Percentiles rank a stretch among this genome's conserved stretches.
These are phyloP conservation scores for Parapristionchus giblindavisi DNA, from an alignment of 2,888 invertebrate species.

Conservation along the genomic window DNA sequence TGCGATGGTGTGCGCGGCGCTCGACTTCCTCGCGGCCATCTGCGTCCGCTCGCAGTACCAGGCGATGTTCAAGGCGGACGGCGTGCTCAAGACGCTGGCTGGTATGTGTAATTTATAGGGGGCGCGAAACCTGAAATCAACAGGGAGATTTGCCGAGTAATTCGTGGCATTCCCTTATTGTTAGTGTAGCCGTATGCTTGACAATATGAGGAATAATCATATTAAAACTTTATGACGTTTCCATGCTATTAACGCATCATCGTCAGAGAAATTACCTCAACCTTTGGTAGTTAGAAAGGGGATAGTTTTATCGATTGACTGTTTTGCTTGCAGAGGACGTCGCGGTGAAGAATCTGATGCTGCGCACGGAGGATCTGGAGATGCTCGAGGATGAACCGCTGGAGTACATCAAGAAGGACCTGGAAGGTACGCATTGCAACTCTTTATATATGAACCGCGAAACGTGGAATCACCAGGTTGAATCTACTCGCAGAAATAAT, in stretches of 20 bases:
- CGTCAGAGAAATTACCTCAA: not conserved
- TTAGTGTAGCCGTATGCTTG: too few species aligned
- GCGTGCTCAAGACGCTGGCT: slow-evolving; percentile 52
- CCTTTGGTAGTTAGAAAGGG: not conserved
- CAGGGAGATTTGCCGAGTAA: too few species aligned
- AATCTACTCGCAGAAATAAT: too few species aligned
- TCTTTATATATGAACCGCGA: too few species aligned
- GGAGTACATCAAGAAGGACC: slow-evolving; percentile 93
- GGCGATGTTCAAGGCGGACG: slow-evolving; percentile 52
- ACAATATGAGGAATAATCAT: too few species aligned
- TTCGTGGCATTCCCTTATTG: too few species aligned
- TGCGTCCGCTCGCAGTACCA: slow-evolving; percentile 90
- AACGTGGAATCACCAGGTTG: too few species aligned
- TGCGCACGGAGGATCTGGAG: slow-evolving; percentile 92
- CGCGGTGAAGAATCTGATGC: slow-evolving; percentile 97
- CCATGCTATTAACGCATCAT: too few species aligned
- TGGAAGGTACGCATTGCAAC: slow-evolving; percentile 89
- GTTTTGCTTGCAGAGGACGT: slow-evolving; percentile 81
- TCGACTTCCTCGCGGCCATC: slow-evolving; percentile 92
- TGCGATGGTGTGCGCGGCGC: slow-evolving; percentile 85
- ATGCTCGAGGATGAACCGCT: slow-evolving; percentile 97
- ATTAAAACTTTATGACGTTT: not conserved
- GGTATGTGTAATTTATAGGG: not conserved
- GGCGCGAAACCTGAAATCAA: too few species aligned
- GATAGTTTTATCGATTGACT: not conserved